Conservation (phyloP, 1,140 invertebrate genomes). For the Zaprionus ornatus region DNA sequence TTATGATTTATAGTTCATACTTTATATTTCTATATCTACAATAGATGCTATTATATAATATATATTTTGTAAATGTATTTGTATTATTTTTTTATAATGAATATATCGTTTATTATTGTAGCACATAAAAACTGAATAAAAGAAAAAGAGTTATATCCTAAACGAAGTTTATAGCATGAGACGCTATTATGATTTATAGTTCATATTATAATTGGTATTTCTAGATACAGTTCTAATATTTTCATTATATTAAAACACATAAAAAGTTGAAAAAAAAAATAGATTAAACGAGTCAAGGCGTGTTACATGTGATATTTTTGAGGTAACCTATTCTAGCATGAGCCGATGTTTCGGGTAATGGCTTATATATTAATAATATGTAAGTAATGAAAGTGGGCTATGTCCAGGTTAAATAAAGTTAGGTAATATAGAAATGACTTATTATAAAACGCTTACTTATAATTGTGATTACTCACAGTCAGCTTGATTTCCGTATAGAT, state of each 20-base stretch:
- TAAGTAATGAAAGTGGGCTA: not conserved
- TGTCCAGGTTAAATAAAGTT: not conserved
- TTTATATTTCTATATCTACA: not conserved
- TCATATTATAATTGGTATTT: not conserved
- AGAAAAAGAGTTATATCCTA: too few relatives aligned
- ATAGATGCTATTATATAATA: not conserved
- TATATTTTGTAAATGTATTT: not conserved
- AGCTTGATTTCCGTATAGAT: not conserved
- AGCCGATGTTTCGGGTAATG: too few relatives aligned
- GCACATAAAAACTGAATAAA: too few relatives aligned
- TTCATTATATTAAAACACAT: not conserved
- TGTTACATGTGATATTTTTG: not conserved
- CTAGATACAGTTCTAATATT: not conserved
- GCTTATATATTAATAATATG: too few relatives aligned
- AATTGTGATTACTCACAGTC: not conserved
- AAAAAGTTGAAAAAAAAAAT: not conserved
- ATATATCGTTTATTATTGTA: too few relatives aligned
- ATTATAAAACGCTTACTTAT: not conserved
- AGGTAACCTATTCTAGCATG: too few relatives aligned
- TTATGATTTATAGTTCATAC: too few relatives aligned
- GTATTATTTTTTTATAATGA: not conserved
- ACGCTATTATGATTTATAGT: too few relatives aligned
- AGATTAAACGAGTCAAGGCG: not conserved
- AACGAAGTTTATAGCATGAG: too few relatives aligned
- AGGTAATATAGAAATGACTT: not conserved